Conservation (phyloP, 2,113 vertebrate species). For the Osmerus mordax region DNA sequence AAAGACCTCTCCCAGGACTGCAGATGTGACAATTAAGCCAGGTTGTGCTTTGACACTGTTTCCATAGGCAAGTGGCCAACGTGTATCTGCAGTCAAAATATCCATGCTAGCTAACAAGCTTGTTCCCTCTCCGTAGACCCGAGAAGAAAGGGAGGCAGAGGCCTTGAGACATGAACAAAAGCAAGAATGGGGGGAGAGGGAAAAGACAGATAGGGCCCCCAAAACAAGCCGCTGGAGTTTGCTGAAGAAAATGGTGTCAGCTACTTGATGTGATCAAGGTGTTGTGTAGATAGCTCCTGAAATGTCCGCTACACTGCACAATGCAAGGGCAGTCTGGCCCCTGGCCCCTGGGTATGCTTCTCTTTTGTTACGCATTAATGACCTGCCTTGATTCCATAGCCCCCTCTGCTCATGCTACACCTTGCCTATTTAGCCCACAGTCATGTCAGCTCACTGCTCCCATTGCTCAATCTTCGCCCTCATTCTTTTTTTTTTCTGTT, state of each 20-base stretch:
- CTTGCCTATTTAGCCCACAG: constrained; percentile 74
- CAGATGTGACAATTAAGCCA: constrained; percentile 97
- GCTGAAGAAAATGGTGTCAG: constrained; percentile 82
- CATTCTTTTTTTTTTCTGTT: constrained; percentile 39
- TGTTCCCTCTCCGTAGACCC: constrained; percentile 83
- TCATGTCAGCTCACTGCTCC: constrained; percentile 54
- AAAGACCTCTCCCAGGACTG: constrained; percentile 89
- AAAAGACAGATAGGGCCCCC: constrained; percentile 17
- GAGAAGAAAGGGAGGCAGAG: constrained; percentile 84
- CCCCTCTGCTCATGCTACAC: constrained; percentile 70
- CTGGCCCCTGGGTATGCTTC: constrained; percentile 55
- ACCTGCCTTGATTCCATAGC: constrained; percentile 68
- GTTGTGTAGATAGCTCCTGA: constrained; percentile 63
- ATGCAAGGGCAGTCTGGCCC: constrained; percentile 60
- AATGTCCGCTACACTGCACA: constrained; percentile 57
- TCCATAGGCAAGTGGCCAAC: constrained; percentile 97
- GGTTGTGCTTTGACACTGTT: constrained; percentile 96
- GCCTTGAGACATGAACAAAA: constrained; percentile 84
- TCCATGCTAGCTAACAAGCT: constrained; percentile 98
- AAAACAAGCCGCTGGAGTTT: constrained; percentile 81
- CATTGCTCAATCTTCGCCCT: constrained; percentile 64
- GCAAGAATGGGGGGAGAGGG: constrained; percentile 31
- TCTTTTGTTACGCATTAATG: constrained; percentile 79
- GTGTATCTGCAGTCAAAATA: constrained; percentile 93
- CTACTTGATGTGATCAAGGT: constrained; percentile 85